Percentiles rank a stretch among this genome's conserved stretches.
phyloP scores from a whole-genome alignment of 2,797 vertebrate genomes.

The Helarctos malayanus region DNA sequence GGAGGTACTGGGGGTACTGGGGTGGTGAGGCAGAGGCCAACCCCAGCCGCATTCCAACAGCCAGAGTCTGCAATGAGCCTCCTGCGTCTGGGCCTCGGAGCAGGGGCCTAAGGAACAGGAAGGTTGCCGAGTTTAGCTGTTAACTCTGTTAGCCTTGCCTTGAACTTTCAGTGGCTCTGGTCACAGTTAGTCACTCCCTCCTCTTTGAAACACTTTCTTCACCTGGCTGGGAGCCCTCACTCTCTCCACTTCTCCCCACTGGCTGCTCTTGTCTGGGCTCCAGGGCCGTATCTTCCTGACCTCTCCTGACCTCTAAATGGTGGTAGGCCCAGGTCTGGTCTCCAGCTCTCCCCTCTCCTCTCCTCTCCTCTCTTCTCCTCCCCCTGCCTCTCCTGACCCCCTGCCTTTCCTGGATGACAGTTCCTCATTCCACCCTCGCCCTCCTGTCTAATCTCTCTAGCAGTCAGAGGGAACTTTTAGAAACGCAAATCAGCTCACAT shows the following conservation, averaged over 20 bases:
- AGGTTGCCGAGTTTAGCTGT: background rate
- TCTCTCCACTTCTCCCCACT: background rate
- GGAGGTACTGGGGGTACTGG: background rate
- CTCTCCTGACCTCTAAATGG: background rate
- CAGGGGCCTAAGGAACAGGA: background rate
- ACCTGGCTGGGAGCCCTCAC: background rate
- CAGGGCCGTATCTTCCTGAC: background rate
- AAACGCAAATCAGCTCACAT: background rate
- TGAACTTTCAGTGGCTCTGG: background rate
- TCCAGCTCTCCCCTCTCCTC: background rate
- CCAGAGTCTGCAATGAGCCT: background rate
- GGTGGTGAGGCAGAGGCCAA: background rate
- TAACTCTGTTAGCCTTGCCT: background rate
- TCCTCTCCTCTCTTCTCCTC: background rate
- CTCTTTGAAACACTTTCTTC: background rate
- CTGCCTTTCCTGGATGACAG: background rate
- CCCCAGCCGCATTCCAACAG: background rate
- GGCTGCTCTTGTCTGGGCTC: background rate
- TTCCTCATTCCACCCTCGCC: background rate
- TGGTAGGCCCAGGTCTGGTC: background rate
- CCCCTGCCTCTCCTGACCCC: background rate
- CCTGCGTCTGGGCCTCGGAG: background rate
- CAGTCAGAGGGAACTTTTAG: background rate
- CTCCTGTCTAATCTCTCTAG: background rate
- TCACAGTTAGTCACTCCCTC: background rate